Conservation (phyloP, 2,888 invertebrate species). For the Dinocampus coccinellae region DNA sequence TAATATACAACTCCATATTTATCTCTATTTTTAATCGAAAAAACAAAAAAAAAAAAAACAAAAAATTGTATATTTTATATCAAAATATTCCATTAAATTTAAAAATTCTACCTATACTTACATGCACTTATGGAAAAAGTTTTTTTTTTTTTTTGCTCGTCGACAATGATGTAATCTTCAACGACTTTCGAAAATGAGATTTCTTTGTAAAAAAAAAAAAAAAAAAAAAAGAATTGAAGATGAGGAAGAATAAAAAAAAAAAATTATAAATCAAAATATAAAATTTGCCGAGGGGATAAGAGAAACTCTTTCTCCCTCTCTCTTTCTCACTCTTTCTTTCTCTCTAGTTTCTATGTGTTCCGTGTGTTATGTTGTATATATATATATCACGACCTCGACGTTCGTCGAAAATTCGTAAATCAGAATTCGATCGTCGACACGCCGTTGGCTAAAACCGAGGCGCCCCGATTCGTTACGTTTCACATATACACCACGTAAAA, state of each 20-base stretch:
- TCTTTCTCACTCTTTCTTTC: too few relatives aligned
- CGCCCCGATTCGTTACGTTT: constrained; percentile 43
- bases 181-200: background rate
- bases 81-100: background rate
- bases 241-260: background rate
- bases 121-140: background rate
- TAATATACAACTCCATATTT: background rate
- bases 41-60: background rate
- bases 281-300: constrained; percentile 19
- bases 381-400: constrained; percentile 31
- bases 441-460: constrained; percentile 40
- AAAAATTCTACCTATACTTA: background rate
- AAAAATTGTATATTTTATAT: background rate
- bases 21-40: background rate
- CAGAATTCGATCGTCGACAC: constrained; percentile 45
- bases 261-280: constrained; percentile 21
- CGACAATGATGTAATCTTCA: background rate
- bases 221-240: too few relatives aligned
- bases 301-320: too few relatives aligned
- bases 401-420: constrained; percentile 48
- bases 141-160: background rate
- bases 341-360: constrained; percentile 13
- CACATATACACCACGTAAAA: constrained; percentile 25
- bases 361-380: too few relatives aligned
- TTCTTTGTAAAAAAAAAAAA: background rate